Evolutionary conservation across 2,797 vertebrate species (phyloP).

Genomic region (Sphenopsis melanotis): DNA sequence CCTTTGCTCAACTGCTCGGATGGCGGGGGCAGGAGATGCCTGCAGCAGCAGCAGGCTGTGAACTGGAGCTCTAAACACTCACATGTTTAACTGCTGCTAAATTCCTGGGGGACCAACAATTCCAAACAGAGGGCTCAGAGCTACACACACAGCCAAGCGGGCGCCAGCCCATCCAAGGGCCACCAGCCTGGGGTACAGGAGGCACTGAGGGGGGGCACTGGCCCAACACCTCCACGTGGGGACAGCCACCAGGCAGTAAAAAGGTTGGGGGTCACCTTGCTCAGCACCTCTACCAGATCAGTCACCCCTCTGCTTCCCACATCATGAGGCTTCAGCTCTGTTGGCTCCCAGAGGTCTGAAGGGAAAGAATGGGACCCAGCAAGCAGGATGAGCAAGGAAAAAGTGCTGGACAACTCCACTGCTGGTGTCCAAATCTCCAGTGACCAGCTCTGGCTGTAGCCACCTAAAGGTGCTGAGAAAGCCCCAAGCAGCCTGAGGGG

Average conservation of each 20-base stretch:
- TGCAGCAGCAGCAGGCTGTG: constrained; percentile 26
- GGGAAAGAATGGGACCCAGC: neutral
- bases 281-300: neutral
- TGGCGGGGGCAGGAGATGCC: constrained; percentile 38
- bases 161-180: accelerated
- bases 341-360: neutral
- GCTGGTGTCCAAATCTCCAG: neutral
- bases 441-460: neutral
- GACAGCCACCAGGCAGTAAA: neutral
- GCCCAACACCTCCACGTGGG: neutral
- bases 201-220: neutral
- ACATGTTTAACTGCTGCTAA: neutral
- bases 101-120: neutral
- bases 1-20: constrained; percentile 28
- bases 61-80: neutral
- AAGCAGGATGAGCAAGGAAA: neutral
- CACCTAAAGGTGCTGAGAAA: neutral
- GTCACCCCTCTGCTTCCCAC: neutral
- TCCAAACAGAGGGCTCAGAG: neutral
- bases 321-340: neutral
- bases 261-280: neutral
- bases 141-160: neutral
- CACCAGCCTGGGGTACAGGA: neutral
- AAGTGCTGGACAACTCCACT: neutral
- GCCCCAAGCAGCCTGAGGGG: neutral